Percentiles rank a stretch among this genome's conserved stretches.
phyloP scores from a whole-genome alignment of 2,888 invertebrate genomes.

The Coenonympha glycerion region DNA sequence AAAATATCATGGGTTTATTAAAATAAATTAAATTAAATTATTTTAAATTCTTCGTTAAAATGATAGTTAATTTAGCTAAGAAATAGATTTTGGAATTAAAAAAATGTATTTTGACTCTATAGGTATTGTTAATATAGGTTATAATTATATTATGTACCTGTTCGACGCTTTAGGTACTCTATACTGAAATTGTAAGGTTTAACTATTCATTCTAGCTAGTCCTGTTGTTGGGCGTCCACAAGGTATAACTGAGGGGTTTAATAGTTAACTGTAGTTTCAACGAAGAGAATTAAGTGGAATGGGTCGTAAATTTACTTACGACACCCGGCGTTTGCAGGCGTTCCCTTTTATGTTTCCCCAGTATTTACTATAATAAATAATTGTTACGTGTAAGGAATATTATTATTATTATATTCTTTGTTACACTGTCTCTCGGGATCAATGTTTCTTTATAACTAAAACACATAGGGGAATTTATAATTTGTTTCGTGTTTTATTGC shows the following conservation, averaged over 20 bases:
- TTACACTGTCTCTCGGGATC: not conserved
- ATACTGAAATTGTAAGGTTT: no score
- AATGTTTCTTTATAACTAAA: not conserved
- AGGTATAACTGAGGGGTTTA: not conserved
- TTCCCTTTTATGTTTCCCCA: constrained; percentile 5
- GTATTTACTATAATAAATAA: constrained; percentile 5
- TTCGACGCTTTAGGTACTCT: no score
- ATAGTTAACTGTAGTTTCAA: constrained; percentile 3
- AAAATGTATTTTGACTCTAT: no score
- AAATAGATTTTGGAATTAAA: no score
- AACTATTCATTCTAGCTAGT: no score
- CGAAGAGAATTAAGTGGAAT: constrained; percentile 4
- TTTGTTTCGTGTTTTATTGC: no score
- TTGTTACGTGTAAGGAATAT: not conserved
- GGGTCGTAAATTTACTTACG: constrained; percentile 8
- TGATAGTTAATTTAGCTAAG: no score
- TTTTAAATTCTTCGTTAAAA: no score
- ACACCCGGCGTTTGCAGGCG: constrained; percentile 4
- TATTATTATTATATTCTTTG: not conserved
- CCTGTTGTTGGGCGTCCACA: not conserved
- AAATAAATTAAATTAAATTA: no score
- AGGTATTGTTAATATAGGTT: no score
- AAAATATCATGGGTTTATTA: no score
- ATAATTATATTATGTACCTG: no score
- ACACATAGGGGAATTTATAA: not conserved